A percentile compares a stretch with the other conserved stretches of the same genome.
These are phyloP conservation scores for Lucilia sericata DNA, from an alignment of 1,140 invertebrate genomes.

Conservation along the genomic window DNA sequence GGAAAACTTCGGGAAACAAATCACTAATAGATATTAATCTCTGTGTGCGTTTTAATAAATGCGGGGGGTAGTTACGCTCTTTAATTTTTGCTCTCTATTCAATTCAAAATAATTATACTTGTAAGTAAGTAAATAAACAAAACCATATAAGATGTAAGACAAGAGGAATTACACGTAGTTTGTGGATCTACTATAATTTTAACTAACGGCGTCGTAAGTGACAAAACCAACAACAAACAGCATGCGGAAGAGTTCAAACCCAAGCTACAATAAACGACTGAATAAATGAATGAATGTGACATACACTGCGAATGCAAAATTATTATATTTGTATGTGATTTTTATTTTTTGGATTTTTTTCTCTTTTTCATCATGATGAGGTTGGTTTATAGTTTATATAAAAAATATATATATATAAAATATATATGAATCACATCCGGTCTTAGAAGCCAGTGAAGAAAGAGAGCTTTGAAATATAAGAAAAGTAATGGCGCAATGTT, in stretches of 20 bases:
- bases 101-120: background rate
- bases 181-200: background rate
- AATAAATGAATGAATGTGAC: background rate
- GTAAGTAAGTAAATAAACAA: background rate
- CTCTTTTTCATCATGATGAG: background rate
- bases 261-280: background rate
- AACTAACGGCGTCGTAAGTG: background rate
- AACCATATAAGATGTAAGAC: too few species aligned
- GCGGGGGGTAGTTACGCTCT: background rate
- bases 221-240: slow-evolving; percentile 9
- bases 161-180: background rate
- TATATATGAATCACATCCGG: slow-evolving; percentile 47
- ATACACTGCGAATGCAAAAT: background rate
- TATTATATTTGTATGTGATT: background rate
- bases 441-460: slow-evolving; percentile 16
- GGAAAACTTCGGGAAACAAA: background rate
- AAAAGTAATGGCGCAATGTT: background rate
- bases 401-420: too few species aligned
- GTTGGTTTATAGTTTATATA: slow-evolving; percentile 9
- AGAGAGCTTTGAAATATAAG: slow-evolving; percentile 5
- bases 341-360: background rate
- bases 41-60: background rate
- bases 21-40: background rate
- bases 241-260: slow-evolving; percentile 40
- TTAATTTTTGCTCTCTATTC: background rate